Evolutionary conservation across 2,888 invertebrate genomes (phyloP), one percentile per base, ranked within the genome.

Genomic region (Noctua janthe): DNA sequence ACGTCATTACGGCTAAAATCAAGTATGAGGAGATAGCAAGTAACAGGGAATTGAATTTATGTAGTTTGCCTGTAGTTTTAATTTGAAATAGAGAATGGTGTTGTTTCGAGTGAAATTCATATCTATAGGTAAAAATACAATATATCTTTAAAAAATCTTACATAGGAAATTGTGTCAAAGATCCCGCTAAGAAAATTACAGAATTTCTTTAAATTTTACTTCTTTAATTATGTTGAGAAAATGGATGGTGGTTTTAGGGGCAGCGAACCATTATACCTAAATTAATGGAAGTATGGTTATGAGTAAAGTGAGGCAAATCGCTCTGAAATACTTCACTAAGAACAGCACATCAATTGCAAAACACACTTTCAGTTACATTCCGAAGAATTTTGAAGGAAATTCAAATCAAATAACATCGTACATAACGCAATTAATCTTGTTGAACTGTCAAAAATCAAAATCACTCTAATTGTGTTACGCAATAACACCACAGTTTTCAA

Each of bases 1-100:
- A 71, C 88, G 83, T 83, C 83, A 89, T 91, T 90, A 88, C 77
- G 77, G 79, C 66, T 75, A 67, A 86, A 83, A 84, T 79, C 83
- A 66, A 80, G 72, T 73, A 71, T 82, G 70, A 43, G 15, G 49
- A 59, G 67, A 75, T 76, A 75, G 64, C 74, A 56, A 71, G 74
- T 72, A 78, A 67, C 43, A 51, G 51, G n/a, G 43, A 66, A 85
- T 76, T 76, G 10, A 81, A 80, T 79, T 77, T 64, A 64, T 23
- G 39, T 43, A 76, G 20, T 71, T 71, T 54, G 59, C 13, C 66
- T 54, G 47, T 23, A 67, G 2, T 43, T 69, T 56, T 39, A 67
- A 3, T 62, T 72, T 74, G 43, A 39, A 56, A 62, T 29, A 17
- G 43, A 51, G 3, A n/a, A 69, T 20, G 20, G 20, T 39, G 11